These are phyloP conservation scores for Ypsolopha sequella DNA, from an alignment of 2,888 invertebrate species.

Conservation along the genomic window DNA sequence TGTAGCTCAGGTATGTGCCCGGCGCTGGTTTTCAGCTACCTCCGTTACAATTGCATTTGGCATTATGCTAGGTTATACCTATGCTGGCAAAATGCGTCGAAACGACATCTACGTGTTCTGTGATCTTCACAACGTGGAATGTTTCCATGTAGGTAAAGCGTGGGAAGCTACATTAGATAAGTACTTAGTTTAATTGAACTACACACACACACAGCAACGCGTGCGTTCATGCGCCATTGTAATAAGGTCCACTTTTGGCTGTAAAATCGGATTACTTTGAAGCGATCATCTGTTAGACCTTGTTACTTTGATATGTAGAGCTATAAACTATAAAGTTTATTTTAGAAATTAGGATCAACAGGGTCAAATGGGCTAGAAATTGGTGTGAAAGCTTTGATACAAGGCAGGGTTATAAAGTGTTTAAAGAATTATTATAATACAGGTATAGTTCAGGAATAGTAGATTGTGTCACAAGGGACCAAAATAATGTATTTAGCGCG, in stretches of 20 bases:
- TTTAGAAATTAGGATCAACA: conserved; percentile 9
- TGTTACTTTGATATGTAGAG: conserved; percentile 5
- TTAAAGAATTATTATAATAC: no score
- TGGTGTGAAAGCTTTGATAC: conserved; percentile 7
- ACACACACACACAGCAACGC: background rate
- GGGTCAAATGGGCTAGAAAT: conserved; percentile 7
- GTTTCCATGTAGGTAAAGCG: conserved; percentile 24
- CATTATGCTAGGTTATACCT: no score
- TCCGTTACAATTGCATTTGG: no score
- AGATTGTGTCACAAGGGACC: no score
- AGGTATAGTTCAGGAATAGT: no score
- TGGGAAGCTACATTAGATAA: conserved; percentile 42
- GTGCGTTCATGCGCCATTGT: background rate
- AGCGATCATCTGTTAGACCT: background rate
- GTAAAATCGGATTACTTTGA: background rate
- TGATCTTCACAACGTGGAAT: conserved; percentile 13
- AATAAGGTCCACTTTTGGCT: no score
- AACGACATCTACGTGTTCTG: background rate
- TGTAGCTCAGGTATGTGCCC: no score
- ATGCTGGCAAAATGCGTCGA: no score
- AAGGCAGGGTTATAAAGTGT: no score
- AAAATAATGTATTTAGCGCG: no score
- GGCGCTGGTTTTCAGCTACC: no score
- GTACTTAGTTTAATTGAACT: conserved; percentile 52
- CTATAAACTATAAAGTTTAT: conserved; percentile 9